phyloP scores from a whole-genome alignment of 2,113 vertebrate species.

The Chelonoidis abingdonii region DNA sequence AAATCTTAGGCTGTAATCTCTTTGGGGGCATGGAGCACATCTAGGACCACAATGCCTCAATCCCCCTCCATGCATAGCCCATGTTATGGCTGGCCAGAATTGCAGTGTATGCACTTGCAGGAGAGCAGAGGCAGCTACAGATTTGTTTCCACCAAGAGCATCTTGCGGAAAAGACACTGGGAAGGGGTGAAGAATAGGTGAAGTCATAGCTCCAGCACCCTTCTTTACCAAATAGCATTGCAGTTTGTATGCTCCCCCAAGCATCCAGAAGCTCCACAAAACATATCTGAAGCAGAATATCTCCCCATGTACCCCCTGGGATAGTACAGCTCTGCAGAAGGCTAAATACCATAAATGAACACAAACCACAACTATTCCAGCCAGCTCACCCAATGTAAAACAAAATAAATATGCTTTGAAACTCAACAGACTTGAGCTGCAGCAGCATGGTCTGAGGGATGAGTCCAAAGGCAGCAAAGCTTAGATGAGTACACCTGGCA shows the following conservation, averaged over 20 bases:
- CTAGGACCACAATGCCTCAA: background rate
- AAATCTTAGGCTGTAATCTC: background rate
- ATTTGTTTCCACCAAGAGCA: background rate
- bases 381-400: rapidly evolving
- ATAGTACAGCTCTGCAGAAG: background rate
- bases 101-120: background rate
- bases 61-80: background rate
- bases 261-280: background rate
- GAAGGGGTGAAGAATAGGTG: background rate
- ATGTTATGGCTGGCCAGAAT: background rate
- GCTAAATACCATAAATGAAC: background rate
- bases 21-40: background rate
- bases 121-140: background rate
- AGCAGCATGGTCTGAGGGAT: background rate
- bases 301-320: background rate
- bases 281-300: background rate
- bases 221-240: rapidly evolving
- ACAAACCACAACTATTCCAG: background rate
- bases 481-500: rapidly evolving
- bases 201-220: too few species aligned
- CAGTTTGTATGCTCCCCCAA: background rate
- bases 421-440: rapidly evolving
- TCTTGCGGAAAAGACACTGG: background rate
- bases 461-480: background rate
- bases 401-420: background rate